These are phyloP conservation scores for Parazoanthus swiftii DNA, from an alignment of 92 coral and sea anemone genomes.

Conservation along the genomic window DNA sequence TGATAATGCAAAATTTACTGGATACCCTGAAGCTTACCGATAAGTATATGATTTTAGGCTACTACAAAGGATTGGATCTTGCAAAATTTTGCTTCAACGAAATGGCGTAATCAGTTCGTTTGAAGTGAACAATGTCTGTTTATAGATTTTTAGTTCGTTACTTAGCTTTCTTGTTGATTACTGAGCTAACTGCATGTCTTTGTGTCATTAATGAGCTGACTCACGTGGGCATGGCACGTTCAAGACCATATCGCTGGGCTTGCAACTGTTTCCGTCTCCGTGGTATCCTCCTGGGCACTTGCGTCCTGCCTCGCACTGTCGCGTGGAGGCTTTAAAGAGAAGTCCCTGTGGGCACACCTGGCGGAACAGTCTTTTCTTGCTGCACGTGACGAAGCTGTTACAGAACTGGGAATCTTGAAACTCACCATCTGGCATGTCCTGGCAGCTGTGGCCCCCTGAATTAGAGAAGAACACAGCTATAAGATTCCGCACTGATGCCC, in stretches of 20 bases:
- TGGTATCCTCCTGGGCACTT: conserved; percentile 17
- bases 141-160: too few species aligned
- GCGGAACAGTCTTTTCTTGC: conserved; percentile 5
- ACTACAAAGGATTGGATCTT: too few species aligned
- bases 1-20: too few species aligned
- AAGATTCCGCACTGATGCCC: too few species aligned
- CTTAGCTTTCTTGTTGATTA: too few species aligned
- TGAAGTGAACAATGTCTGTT: too few species aligned
- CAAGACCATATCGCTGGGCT: conserved; percentile 15
- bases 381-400: conserved; percentile 27
- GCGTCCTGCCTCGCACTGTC: conserved; percentile 8
- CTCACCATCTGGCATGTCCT: conserved; percentile 24
- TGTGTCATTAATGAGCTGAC: background rate
- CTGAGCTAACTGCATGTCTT: too few species aligned
- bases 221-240: conserved; percentile 31
- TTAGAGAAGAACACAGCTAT: background rate
- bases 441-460: conserved; percentile 15
- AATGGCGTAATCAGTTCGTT: too few species aligned
- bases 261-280: background rate
- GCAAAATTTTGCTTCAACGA: too few species aligned
- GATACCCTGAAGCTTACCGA: too few species aligned
- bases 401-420: conserved; percentile 34
- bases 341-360: conserved; percentile 14
- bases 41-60: too few species aligned
- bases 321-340: conserved; percentile 20